Evolutionary conservation across 2,888 invertebrate species (phyloP).

Genomic region (Caenorhabditis angaria): DNA sequence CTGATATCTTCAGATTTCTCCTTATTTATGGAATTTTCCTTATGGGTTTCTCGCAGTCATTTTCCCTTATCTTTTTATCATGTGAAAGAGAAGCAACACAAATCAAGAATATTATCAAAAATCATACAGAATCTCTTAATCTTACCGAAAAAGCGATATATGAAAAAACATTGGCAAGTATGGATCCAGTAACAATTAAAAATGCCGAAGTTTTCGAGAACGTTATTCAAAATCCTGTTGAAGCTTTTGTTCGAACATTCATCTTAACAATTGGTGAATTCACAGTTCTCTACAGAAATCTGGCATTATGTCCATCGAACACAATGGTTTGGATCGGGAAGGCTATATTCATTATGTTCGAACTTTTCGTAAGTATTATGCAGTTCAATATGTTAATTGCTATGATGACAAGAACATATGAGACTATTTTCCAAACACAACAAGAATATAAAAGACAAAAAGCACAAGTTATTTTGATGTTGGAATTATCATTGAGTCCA

Average conservation of each 20-base stretch:
- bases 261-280: conserved; percentile 88
- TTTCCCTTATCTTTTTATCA: conserved; percentile 74
- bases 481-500: conserved; percentile 92
- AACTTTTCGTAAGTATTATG: conserved; percentile 93
- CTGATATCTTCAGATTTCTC: conserved; percentile 92
- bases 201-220: conserved; percentile 43
- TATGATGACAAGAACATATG: conserved; percentile 94
- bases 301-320: conserved; percentile 45
- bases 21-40: conserved; percentile 96
- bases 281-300: conserved; percentile 51
- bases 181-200: conserved; percentile 23
- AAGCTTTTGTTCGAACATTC: conserved; percentile 85
- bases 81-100: conserved; percentile 43
- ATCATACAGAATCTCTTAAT: conserved; percentile 3
- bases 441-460: conserved; percentile 87
- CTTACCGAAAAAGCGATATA: neutral
- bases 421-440: conserved; percentile 93
- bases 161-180: neutral
- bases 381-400: conserved; percentile 97
- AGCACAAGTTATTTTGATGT: conserved; percentile 88
- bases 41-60: conserved; percentile 89
- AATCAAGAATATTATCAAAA: conserved; percentile 24
- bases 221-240: conserved; percentile 41
- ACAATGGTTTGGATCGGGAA: conserved; percentile 53
- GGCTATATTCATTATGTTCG: conserved; percentile 89